Evolutionary conservation across 1,140 invertebrate genomes (phyloP), one percentile per base, ranked within the genome.

Genomic region (Drosophila nigrodunni): DNA sequence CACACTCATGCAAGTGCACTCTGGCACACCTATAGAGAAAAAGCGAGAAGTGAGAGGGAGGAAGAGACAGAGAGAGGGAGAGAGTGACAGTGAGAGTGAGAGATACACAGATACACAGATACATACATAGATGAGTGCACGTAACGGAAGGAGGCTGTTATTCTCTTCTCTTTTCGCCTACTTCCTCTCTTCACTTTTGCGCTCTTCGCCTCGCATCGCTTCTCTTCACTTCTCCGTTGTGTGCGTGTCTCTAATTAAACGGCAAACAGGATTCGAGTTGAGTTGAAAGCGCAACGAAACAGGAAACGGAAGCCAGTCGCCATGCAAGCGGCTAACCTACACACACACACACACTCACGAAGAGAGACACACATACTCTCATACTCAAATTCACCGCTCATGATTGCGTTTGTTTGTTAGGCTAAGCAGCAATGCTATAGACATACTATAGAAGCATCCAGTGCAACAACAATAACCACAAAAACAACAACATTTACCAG

Each of bases 241-340:
- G 74, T 80, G 79, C 82, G 86, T 89, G 86, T 90, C 85, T 89
- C 85, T 89, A 89, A 89, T 89, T 89, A 89, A 89, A 89, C 86
- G 85, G 85, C 85, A 89, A 89, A 89, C 85, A 89, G 85, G 85
- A 89, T 89, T 89, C 85, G 75, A 89, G 85, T 89, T 72, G 86
- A 90, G 85, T 90, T 81, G 86, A 83, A 83, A 90, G 85, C 80
- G 74, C 81, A 89, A 79, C 86, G 86, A 89, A 89, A 89, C 85
- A 89, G 85, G 85, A 89, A 89, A 89, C 85, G 85, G 85, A 89
- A 90, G 86, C 86, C 85, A 79, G 85, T 89, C 80, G 78, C 85
- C 85, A 89, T 80, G 66, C 80, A 76, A 47, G 43, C 66, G 54
- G 41, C 60, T 61, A 66, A 69, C 54, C 50, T 54, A 65, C 59